Evolutionary conservation across 2,888 invertebrate genomes (phyloP), one percentile per base, ranked within the genome.

Genomic region (Pristionchus exspectatus): DNA sequence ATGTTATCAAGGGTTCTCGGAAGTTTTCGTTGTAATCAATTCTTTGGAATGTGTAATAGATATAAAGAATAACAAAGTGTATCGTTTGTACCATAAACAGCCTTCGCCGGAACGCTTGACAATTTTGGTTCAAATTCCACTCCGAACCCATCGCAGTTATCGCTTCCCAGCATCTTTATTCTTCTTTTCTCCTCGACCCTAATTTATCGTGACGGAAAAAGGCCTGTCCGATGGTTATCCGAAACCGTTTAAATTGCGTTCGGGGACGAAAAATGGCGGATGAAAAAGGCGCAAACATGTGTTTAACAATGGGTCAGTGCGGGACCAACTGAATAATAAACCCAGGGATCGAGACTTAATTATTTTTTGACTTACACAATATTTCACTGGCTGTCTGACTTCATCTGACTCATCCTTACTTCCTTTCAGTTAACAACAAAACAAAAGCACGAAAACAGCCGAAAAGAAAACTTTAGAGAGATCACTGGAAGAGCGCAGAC

Each of bases 61-160:
- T 59, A 14, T 14, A 59, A 24, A 24, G 4, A 59, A 59, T 4
- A 24, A 59, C 1, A 7, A 59, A 59, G 21, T 21, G 59, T 3
- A 21, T 59, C 4, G 3, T 59, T 2, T 59, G 24, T 59, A 59
- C 14, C 5, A 16, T 59, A 21, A 59, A 4, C 59, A 59, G 21
- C 59, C 4, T 24, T 59, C 59, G 59, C 59, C 21, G 59, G 72
- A 72, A 72, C 33, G 18, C 30, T 21, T 4, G n/a, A 7, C 33
- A 38, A 38, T 33, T 33, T 74, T 44, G 74, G 74, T 74, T 74
- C 21, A 74, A 74, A 74, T 74, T 74, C 74, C 74, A 24, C 21
- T 24, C 38, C 38, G 30, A 38, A 74, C 74, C 21, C 7, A 14
- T 21, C 4, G 18, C 12, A 9, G 7, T 38, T 38, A 74, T 74